Base-by-base conservation (phyloP, 2,113 vertebrate genomes). In the Orientallactaga bullata region DNA sequence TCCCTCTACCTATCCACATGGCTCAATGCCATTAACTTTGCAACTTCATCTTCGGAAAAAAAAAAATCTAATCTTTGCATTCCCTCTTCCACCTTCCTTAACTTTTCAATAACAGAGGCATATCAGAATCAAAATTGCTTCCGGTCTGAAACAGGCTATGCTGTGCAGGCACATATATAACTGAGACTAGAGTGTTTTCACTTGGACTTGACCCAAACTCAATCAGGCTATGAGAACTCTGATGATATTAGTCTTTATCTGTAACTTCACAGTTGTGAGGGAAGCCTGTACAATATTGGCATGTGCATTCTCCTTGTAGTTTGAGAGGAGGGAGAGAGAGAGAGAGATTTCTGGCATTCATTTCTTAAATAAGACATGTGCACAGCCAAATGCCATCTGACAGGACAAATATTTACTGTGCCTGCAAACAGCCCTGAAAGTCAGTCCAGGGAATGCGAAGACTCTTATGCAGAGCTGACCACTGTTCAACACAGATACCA, bases 291-390 rank as follows among this genome's bases (percentile, higher is more conserved):
- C 60, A 51, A 60, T 89, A 72, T 13, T 71, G 24, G 68, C 86
- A 10, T 47, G 2, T 51, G 1, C 83, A 37, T 90, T 60, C 61
- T 88, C 68, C 24, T 80, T 85, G 51, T 1, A 85, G 15, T 88
- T 91, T 23, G 39, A 80, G 51, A 58, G 16, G 18, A 37, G 35
- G 28, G 60, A 39, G 15, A 28, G 26, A 65, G 79, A 39, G 5
- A 94, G 82, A n/a, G 3, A 95, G 37, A 24, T 68, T 0, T 4
- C 0, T 84, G 85, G 78, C 95, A 95, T 95, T 90, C 71, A 28
- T 93, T 77, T 92, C 88, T 95, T 93, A 88, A 93, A 74, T 71
- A 96, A 97, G 95, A 97, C 82, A 69, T 91, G 86, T 58, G 83
- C 72, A 21, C 8, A 91, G 47, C 18, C 61, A 93, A 95, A 97